Percentiles rank a stretch among this genome's conserved stretches.
Evolutionary conservation across 1,140 invertebrate genomes (phyloP).

Genomic region (Calliphora vicina): DNA sequence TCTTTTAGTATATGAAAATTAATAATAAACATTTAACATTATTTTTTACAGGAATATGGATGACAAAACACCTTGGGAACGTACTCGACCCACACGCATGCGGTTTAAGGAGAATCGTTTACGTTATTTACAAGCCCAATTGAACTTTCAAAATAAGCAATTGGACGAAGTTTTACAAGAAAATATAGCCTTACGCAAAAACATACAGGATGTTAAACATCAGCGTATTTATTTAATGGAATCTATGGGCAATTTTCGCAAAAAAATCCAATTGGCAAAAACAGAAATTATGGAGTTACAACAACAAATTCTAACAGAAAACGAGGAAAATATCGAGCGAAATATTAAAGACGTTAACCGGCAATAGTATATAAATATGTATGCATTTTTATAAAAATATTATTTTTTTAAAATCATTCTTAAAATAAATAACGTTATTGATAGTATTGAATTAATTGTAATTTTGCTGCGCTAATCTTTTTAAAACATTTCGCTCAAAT

Average conservation of each 20-base stretch:
- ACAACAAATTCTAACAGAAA: not conserved
- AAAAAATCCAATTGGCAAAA: not conserved
- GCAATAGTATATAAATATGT: not conserved
- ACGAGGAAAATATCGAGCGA: not conserved
- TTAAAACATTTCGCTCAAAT: too few species aligned
- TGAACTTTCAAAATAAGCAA: constrained; percentile 2
- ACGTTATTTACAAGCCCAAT: not conserved
- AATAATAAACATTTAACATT: too few species aligned
- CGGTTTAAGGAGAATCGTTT: constrained; percentile 5
- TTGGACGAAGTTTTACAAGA: not conserved
- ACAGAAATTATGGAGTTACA: not conserved
- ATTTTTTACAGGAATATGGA: constrained; percentile 18
- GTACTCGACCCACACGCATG: constrained; percentile 2
- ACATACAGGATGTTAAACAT: not conserved
- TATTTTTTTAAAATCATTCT: too few species aligned
- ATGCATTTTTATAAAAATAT: too few species aligned
- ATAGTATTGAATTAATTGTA: too few species aligned
- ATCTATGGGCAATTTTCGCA: not conserved
- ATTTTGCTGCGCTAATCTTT: too few species aligned
- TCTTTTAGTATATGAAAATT: too few species aligned
- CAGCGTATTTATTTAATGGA: constrained; percentile 9
- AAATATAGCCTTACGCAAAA: not conserved
- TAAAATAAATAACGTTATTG: too few species aligned
- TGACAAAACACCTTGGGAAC: not conserved
- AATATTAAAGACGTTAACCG: too few species aligned